Evolutionary conservation across 53 echinoderm and acorn worm species (phyloP), one percentile per base, ranked within the genome.

Genomic region (Echinometra lucunter): DNA sequence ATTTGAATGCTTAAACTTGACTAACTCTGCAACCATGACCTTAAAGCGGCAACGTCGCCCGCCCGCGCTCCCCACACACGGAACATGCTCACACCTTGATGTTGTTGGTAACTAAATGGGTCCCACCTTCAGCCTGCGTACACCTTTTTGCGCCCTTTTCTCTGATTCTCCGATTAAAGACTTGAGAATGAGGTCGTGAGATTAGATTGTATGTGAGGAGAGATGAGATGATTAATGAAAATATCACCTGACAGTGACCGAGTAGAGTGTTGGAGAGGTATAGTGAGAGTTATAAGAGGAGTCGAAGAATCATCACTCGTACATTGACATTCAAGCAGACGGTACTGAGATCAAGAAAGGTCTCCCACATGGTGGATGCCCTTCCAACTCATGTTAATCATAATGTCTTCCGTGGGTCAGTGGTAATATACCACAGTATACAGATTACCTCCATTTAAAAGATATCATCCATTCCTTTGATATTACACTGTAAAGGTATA

Each of bases 211-310:
- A 89, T 45, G 58, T 89, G 89, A 58, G 23, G 89, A 89, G 40
- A 89, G 89, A 89, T 89, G 89, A 89, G 89, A 89, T 89, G 89
- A 89, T 89, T 89, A 89, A 89, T 89, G 63, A 89, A 89, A 89
- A 89, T 60, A 89, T 60, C 6, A 23, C 63, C 40, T 89, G 89
- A 60, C 89, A 89, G 57, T 89, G 89, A 89, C 89, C 37, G 58
- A 89, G 37, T 34, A 37, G 89, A 11, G 30, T 49, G 18, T 85
- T 27, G 27, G 47, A 85, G 27, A 49, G 85, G 45, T 6, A 49
- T 35, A 34, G 49, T 32, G 38, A 42, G 78, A 78, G 85, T 47
- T 45, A 15, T n/a, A 45, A 47, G 85, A 47, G 85, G 12, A 45
- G 47, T 85, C 45, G n/a, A 17, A 47, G 11, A 45, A 85, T 85